These are phyloP conservation scores for Gobionotothen gibberifrons DNA, from an alignment of 2,797 vertebrate species.

Conservation along the genomic window DNA sequence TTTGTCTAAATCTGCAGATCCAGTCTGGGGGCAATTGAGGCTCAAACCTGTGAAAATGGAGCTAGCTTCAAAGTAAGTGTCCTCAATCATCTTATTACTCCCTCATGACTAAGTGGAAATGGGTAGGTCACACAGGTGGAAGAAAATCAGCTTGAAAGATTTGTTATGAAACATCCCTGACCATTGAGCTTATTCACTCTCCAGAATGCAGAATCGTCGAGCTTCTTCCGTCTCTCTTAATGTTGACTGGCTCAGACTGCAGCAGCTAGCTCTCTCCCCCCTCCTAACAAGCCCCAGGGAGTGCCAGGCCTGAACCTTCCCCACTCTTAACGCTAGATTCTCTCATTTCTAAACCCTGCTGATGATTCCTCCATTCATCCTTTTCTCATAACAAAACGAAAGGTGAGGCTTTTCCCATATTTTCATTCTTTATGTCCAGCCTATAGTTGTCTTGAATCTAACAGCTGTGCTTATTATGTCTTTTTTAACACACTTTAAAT, in stretches of 20 bases:
- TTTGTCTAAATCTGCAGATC: conserved; percentile 43
- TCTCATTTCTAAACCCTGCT: conserved; percentile 52
- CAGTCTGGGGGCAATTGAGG: conserved; percentile 74
- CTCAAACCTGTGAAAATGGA: conserved; percentile 77
- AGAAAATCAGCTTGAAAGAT: conserved; percentile 7
- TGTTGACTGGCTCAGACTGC: conserved; percentile 71
- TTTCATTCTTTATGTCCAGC: conserved; percentile 7
- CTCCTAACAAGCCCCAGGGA: conserved; percentile 66
- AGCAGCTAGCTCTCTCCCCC: conserved; percentile 68
- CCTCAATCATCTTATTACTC: conserved; percentile 11
- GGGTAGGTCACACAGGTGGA: conserved; percentile 44
- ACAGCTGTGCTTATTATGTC: neutral
- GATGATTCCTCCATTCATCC: conserved; percentile 31
- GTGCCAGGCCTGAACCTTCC: conserved; percentile 67
- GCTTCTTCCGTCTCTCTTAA: conserved; percentile 62
- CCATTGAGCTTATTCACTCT: conserved; percentile 63
- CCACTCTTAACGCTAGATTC: conserved; percentile 40
- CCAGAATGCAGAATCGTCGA: conserved; percentile 53
- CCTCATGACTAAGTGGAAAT: conserved; percentile 20
- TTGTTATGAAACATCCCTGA: conserved; percentile 49
- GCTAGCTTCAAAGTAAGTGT: conserved; percentile 69
- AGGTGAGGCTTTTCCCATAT: conserved; percentile 64
- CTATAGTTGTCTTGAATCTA: neutral
- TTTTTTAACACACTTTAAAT: neutral
- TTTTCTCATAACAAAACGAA: conserved; percentile 34